Evolutionary conservation across 2,113 vertebrate species (phyloP).

Genomic region (Phylloscopus trochiloides): DNA sequence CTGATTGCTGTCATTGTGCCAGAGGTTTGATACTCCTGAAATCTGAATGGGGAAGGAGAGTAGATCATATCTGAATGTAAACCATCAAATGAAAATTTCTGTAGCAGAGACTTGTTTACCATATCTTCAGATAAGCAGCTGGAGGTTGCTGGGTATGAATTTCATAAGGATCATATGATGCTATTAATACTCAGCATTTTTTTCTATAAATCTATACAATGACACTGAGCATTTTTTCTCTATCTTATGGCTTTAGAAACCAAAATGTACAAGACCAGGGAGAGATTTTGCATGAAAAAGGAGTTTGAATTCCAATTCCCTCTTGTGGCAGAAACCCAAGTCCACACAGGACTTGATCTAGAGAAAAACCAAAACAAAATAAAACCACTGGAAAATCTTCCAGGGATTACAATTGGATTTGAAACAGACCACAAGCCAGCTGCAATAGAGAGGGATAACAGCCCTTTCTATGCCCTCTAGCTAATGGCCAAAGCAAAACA

Average conservation of each 20-base stretch:
- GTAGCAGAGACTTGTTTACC: neutral
- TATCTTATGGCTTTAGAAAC: neutral
- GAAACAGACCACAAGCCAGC: neutral
- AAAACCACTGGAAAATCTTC: neutral
- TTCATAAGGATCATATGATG: neutral
- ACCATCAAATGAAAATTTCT: neutral
- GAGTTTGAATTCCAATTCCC: neutral
- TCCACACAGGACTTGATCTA: neutral
- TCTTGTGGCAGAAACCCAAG: neutral
- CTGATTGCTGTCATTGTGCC: neutral
- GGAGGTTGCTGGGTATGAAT: neutral
- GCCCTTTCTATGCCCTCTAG: neutral
- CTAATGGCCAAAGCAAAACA: neutral
- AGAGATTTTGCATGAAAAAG: neutral
- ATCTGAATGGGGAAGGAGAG: neutral
- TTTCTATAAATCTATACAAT: neutral
- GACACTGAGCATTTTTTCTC: neutral
- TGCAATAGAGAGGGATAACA: neutral
- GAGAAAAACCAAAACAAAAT: neutral
- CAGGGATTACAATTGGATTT: neutral
- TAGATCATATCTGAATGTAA: slow-evolving; percentile 21
- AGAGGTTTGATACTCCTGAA: neutral
- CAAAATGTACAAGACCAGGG: neutral
- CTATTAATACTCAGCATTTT: neutral
- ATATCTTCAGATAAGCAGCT: neutral